phyloP scores from a whole-genome alignment of 2,888 invertebrate genomes.

The Plemyria rubiginata region DNA sequence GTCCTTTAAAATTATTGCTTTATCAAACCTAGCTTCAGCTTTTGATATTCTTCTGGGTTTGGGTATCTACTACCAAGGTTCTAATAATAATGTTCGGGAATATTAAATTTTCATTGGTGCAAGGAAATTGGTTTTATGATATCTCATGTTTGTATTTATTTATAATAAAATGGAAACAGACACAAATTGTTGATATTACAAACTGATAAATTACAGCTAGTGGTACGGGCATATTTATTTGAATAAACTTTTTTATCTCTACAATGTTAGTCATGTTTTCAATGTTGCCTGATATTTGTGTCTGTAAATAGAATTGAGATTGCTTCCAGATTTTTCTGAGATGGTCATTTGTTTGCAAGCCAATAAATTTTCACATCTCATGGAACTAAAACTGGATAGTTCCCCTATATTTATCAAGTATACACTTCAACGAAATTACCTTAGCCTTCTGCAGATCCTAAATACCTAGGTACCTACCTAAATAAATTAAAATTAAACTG shows the following conservation, averaged over 20 bases:
- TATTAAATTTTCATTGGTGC: background rate
- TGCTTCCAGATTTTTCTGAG: conserved; percentile 6
- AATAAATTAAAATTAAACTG: background rate
- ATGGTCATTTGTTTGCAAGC: background rate
- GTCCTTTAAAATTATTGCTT: too few species aligned
- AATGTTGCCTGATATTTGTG: conserved; percentile 13
- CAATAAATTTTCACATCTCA: too few species aligned
- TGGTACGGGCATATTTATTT: conserved; percentile 21
- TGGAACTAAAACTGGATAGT: too few species aligned
- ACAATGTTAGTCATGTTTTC: conserved; percentile 22
- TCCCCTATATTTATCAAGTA: too few species aligned
- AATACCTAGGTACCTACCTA: too few species aligned
- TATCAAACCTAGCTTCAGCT: too few species aligned
- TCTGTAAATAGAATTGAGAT: conserved; percentile 19
- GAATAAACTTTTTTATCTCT: conserved; percentile 24
- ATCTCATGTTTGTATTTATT: conserved; percentile 22
- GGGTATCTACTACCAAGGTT: background rate
- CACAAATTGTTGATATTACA: conserved; percentile 29
- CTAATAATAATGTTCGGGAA: conserved; percentile 6
- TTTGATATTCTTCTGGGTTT: background rate
- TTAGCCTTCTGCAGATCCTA: too few species aligned
- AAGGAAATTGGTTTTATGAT: conserved; percentile 23
- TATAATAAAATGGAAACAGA: conserved; percentile 27
- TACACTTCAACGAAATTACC: too few species aligned
- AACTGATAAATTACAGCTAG: conserved; percentile 25